Evolutionary conservation across 2,797 vertebrate genomes (phyloP).

Genomic region (Cyclura pinguis): DNA sequence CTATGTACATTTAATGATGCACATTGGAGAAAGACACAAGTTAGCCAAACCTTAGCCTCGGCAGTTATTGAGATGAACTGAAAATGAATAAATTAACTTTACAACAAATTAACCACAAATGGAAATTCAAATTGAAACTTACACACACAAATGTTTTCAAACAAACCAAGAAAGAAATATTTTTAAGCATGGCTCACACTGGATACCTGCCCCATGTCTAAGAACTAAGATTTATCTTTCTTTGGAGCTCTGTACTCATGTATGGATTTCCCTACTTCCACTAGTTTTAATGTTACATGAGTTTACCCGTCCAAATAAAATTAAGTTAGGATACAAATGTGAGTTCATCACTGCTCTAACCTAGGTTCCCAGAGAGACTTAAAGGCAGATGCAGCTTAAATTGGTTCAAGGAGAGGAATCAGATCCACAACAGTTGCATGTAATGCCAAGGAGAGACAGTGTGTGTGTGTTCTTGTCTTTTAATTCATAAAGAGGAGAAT

Average conservation of each 20-base stretch:
- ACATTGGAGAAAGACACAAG: slow-evolving; percentile 63
- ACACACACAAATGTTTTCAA: slow-evolving; percentile 39
- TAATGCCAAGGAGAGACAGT: background rate
- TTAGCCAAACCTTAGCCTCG: slow-evolving; percentile 66
- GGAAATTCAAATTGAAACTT: slow-evolving; percentile 2
- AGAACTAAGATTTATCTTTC: background rate
- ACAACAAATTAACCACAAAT: slow-evolving; percentile 32
- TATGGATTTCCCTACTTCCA: background rate
- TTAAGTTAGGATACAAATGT: background rate
- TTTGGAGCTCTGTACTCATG: background rate
- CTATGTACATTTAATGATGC: slow-evolving; percentile 69
- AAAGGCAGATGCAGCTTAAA: background rate
- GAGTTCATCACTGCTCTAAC: background rate
- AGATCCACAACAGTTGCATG: background rate
- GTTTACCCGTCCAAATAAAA: background rate
- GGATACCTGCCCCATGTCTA: background rate
- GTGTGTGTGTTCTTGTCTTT: background rate
- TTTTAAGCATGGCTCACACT: background rate
- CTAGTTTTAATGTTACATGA: slow-evolving; percentile 1
- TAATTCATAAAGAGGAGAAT: background rate
- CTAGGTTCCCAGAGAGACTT: background rate
- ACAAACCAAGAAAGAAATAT: no score
- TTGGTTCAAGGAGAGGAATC: background rate
- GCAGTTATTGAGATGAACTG: slow-evolving; percentile 60
- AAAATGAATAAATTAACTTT: slow-evolving; percentile 61